phyloP scores from a whole-genome alignment of 2,888 invertebrate species.

The Metellina segmentata region DNA sequence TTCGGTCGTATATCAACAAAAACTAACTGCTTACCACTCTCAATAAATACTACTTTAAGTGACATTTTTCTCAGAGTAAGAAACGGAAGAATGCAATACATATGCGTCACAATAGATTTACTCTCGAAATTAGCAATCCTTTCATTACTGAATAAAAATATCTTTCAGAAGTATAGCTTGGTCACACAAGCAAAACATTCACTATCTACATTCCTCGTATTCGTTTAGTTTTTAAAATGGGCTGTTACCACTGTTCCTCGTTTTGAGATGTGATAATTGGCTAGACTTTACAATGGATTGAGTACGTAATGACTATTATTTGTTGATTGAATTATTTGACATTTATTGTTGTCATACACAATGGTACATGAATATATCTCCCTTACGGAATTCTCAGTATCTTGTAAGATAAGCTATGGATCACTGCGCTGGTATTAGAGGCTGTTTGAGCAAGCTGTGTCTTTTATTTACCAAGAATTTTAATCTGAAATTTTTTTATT shows the following conservation, averaged over 20 bases:
- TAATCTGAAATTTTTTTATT: not conserved
- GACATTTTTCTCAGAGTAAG: too few relatives aligned
- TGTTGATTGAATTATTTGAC: constrained; percentile 1
- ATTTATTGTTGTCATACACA: not conserved
- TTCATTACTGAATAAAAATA: too few relatives aligned
- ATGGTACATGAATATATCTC: not conserved
- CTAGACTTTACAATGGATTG: not conserved
- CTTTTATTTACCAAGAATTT: not conserved
- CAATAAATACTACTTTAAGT: too few relatives aligned
- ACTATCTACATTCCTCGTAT: too few relatives aligned
- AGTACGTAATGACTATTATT: not conserved
- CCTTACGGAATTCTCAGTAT: not conserved
- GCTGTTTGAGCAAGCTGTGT: not conserved
- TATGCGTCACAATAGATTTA: too few relatives aligned
- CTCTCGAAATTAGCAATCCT: too few relatives aligned
- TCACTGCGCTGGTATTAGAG: not conserved
- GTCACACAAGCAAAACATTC: too few relatives aligned
- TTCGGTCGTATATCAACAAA: too few relatives aligned
- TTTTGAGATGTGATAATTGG: not conserved
- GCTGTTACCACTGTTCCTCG: not conserved
- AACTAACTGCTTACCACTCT: too few relatives aligned
- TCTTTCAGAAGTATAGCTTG: too few relatives aligned
- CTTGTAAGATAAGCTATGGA: not conserved
- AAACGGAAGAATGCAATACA: too few relatives aligned
- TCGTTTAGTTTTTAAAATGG: not conserved